These are phyloP conservation scores for Palaemon carinicauda DNA, from an alignment of 1,140 invertebrate genomes.

Conservation along the genomic window DNA sequence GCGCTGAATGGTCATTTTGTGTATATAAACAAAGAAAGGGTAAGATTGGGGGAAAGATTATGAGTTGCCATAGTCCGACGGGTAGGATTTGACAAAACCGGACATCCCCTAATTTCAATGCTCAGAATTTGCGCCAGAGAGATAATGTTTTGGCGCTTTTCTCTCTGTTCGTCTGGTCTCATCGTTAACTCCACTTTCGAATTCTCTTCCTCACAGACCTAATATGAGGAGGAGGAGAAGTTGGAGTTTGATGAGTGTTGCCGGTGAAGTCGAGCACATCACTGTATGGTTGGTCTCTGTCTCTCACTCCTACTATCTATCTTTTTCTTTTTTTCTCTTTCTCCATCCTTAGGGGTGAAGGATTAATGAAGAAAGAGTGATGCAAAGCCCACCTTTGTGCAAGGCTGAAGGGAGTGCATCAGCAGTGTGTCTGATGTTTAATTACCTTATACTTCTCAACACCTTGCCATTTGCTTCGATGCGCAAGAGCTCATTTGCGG, in stretches of 20 bases:
- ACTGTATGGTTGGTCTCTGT: background rate
- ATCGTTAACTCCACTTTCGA: no score
- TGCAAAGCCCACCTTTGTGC: background rate
- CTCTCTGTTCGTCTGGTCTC: no score
- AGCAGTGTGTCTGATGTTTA: background rate
- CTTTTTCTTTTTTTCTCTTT: no score
- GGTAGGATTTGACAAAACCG: background rate
- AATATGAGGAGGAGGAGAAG: no score
- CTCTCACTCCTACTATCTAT: no score
- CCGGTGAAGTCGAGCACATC: no score
- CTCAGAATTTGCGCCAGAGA: constrained; percentile 18
- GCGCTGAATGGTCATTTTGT: no score
- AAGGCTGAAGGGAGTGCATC: background rate
- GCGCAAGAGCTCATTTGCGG: constrained; percentile 95
- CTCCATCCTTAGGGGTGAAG: background rate
- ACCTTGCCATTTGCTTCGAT: constrained; percentile 94
- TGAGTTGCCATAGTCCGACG: background rate
- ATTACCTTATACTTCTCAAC: constrained; percentile 91
- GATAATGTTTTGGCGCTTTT: background rate
- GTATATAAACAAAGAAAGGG: no score
- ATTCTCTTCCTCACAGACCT: no score
- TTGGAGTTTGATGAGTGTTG: no score
- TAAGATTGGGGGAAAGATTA: background rate
- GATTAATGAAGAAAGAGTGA: background rate
- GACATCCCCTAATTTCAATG: constrained; percentile 40